Evolutionary conservation across 2,797 vertebrate genomes (phyloP).

Genomic region (Erpetoichthys calabaricus): DNA sequence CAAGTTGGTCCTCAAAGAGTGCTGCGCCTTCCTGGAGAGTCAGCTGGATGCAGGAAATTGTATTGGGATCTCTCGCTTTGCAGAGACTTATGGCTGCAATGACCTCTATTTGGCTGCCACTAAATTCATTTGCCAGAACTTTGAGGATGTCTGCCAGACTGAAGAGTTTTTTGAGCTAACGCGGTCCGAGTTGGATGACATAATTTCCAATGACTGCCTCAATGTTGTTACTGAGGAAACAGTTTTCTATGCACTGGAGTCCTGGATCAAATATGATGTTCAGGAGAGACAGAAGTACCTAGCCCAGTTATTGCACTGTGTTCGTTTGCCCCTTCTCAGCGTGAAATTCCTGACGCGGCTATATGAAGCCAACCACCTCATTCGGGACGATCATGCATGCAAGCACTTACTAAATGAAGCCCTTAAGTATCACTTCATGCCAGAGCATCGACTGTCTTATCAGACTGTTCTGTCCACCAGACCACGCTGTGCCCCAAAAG

Average conservation of each 20-base stretch:
- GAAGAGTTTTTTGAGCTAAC: slow-evolving; percentile 96
- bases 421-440: slow-evolving; percentile 98
- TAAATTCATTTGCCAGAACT: slow-evolving; percentile 93
- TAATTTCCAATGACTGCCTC: slow-evolving; percentile 90
- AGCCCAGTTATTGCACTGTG: slow-evolving; percentile 81
- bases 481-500: slow-evolving; percentile 86
- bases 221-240: slow-evolving; percentile 89
- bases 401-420: slow-evolving; percentile 96
- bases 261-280: slow-evolving; percentile 93
- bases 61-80: slow-evolving; percentile 94
- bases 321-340: slow-evolving; percentile 87
- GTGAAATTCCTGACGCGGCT: slow-evolving; percentile 92
- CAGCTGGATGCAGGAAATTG: slow-evolving; percentile 95
- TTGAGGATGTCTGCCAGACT: slow-evolving; percentile 88
- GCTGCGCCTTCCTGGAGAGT: slow-evolving; percentile 87
- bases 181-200: slow-evolving; percentile 80
- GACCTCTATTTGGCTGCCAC: slow-evolving; percentile 84
- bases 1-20: slow-evolving; percentile 91
- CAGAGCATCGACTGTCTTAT: slow-evolving; percentile 89
- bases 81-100: slow-evolving; percentile 90
- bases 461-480: slow-evolving; percentile 81
- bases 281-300: slow-evolving; percentile 86
- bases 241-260: slow-evolving; percentile 85
- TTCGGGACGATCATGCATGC: slow-evolving; percentile 89
- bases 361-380: slow-evolving; percentile 96